Base-by-base conservation (phyloP, 2,797 vertebrate species). In the Melanotaenia nigrans region DNA sequence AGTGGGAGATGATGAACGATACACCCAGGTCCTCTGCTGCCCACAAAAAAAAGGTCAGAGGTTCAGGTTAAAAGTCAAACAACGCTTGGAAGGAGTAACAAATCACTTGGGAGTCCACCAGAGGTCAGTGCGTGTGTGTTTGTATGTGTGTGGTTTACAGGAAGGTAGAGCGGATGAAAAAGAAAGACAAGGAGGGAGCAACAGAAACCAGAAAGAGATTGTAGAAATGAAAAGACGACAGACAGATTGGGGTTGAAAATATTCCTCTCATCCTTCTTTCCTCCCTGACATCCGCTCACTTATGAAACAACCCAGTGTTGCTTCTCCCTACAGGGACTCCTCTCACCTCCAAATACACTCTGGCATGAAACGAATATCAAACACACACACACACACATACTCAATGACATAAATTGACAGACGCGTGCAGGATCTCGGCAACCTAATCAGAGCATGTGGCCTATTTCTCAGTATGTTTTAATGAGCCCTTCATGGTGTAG, bases 11-110 rank as follows among this genome's bases (percentile, higher is more conserved):
- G 14, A 9, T 16, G 36, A 65, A 53, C 47, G 61, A 73, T 63
- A 49, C 18, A 4, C 65, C 28, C 58, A 62, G 28, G 32, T 62
- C 73, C 28, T 64, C 71, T 77, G 71, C 61, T 68, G 73, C 73
- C 10, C 60, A 62, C 65, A 69, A 71, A 47, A 65, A 40, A 67
- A 65, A 71, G 77, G 85, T 85, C 78, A 87, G 55, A 87, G 85
- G 85, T 88, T 7, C 6, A 62, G 85, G 85, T 89, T 54, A 83
- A 70, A 89, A 81, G 90, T 87, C 79, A 87, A 80, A 84, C 75
- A 86, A 81, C 78, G 87, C 58, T 81, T 79, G 74, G 62, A 81
- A 90, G 72, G 71, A 75, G 58, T 61, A 71, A 74, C 75, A 88
- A 22, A 76, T 90, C 87, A 86, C 61, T 61, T 74, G 72, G 74